Evolutionary conservation across 2,113 vertebrate species (phyloP), one percentile per base, ranked within the genome.

Genomic region (Ciconia maguari): DNA sequence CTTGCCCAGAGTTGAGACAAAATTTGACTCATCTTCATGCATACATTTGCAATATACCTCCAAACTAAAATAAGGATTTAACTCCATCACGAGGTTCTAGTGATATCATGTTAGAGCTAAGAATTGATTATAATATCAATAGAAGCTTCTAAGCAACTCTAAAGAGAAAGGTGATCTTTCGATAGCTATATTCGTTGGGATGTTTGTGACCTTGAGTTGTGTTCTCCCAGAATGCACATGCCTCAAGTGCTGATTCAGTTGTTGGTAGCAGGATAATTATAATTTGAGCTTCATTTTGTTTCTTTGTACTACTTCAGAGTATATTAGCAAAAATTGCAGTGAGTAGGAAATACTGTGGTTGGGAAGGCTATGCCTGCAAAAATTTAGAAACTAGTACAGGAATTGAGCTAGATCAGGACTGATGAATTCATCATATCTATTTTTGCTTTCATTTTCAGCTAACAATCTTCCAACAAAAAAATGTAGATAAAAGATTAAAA

Each of bases 1-100:
- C 2, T 5, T 91, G 93, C 97, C 96, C 84, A 74, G 94, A 96
- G 22, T 13, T 89, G 91, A 97, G 84, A 94, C 78, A 97, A 97
- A 96, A 96, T 87, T 95, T 96, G 93, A 96, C 91, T 97, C 95
- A 96, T 95, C 84, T 93, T 93, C 87, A 88, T 62, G 84, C 87
- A 97, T 85, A 87, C 20, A 96, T 90, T 96, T 95, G 82, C 89
- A 94, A 88, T 77, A 91, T 83, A 95, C 51, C 81, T 91, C 44
- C 70, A 77, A 89, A 91, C 81, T 96, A 96, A 97, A 93, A 88
- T 83, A 93, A 83, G 74, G 58, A 60, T 85, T 89, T 91, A 85
- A 94, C 51, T 86, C 84, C 62, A 95, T 95, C 93, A 91, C 22
- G 13, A 95, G 87, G 61, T 87, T 79, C 84, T 54, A 83, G 62